Evolutionary conservation across 92 coral and sea anemone genomes (phyloP).

Genomic region (Phenganax subtilis): DNA sequence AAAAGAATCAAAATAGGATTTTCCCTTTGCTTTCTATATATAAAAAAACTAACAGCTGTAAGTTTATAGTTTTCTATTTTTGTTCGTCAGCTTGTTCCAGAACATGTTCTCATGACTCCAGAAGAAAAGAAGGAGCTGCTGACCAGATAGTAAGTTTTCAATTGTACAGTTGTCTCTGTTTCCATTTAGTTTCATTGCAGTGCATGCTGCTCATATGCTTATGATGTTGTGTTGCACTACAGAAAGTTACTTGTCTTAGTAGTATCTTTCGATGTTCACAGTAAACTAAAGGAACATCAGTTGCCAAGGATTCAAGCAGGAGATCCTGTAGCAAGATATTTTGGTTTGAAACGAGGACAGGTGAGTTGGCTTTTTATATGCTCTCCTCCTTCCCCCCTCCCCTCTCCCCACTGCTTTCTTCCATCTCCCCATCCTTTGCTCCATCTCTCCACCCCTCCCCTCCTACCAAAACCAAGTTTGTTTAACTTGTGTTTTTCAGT

Average conservation of each 20-base stretch:
- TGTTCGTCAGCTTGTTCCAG: conserved; percentile 72
- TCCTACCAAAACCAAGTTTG: neutral
- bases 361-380: conserved; percentile 19
- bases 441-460: too few species aligned
- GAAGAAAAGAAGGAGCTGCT: conserved; percentile 84
- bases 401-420: too few species aligned
- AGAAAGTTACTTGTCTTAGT: neutral
- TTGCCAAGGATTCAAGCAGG: conserved; percentile 95
- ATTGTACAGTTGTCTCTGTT: neutral
- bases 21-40: neutral
- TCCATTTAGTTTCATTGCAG: neutral
- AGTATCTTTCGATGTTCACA: conserved; percentile 4
- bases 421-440: too few species aligned
- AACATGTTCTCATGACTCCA: conserved; percentile 89
- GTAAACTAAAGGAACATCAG: conserved; percentile 95
- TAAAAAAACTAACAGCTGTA: neutral
- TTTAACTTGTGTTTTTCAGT: neutral
- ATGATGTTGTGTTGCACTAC: too few species aligned
- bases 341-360: conserved; percentile 97
- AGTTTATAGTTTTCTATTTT: neutral
- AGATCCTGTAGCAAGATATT: conserved; percentile 95
- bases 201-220: too few species aligned
- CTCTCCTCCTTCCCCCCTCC: too few species aligned
- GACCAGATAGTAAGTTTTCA: conserved; percentile 65
- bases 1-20: too few species aligned